Evolutionary conservation across 2,888 invertebrate genomes (phyloP), one percentile per base, ranked within the genome.

Genomic region (Sinohyriopsis cumingii): DNA sequence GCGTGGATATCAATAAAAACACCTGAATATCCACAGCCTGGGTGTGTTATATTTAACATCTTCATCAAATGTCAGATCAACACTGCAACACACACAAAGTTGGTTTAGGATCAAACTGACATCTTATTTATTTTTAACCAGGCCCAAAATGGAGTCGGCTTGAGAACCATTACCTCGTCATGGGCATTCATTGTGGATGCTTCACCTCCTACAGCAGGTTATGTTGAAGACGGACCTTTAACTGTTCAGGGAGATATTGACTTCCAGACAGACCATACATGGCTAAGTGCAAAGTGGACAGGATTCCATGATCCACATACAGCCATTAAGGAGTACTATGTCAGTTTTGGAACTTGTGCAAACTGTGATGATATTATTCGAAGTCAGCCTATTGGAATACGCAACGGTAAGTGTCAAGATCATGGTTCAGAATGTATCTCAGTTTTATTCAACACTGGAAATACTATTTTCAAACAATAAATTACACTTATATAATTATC

Each of bases 291-390:
- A 20, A 73, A 65, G 59, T 82, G 80, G 80, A 73, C 75, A 53
- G 79, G 73, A 12, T 80, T 82, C 55, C 69, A 75, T 67, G 82
- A 82, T 60, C 74, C 77, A 28, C 82, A 82, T 33, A 72, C 77
- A 20, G 57, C 72, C 24, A 71, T 82, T 20, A 65, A 61, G 24
- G 77, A 77, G 53, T 78, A 77, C 67, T 73, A 61, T 53, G 61
- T 80, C 20, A 69, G 68, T 25, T 65, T 78, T 9, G 80, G 80
- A 53, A 73, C 71, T 3, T 78, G 80, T 69, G 53, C 67, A 4
- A 69, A 70, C 1, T 82, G 81, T 71, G 72, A 73, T 7, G 74
- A 82, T 67, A 67, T 82, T 15, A 56, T 81, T 1, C 61, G 59
- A 12, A 66, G 66, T 15, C 78, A 80, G 61, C 65, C 75, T 55